phyloP scores from a whole-genome alignment of 53 echinoderm and acorn worm genomes.

The Antedon mediterranea region DNA sequence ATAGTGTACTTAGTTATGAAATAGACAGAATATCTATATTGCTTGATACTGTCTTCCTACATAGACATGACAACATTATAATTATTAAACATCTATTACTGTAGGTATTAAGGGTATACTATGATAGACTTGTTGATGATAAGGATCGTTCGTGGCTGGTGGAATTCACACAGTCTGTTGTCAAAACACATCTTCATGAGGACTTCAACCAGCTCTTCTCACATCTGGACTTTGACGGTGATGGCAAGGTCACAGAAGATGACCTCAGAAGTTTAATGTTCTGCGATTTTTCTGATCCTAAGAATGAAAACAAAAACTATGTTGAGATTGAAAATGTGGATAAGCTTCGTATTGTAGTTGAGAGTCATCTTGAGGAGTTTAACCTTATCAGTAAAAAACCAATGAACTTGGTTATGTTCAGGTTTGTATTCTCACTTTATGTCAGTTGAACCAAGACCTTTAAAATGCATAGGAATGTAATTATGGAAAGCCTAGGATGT shows the following conservation, averaged over 20 bases:
- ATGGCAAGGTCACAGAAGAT: constrained; percentile 75
- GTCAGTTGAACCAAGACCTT: no score
- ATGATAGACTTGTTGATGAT: constrained; percentile 82
- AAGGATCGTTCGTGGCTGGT: constrained; percentile 72
- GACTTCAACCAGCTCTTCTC: constrained; percentile 70
- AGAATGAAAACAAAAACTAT: constrained; percentile 97
- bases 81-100: not conserved
- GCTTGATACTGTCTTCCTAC: no score
- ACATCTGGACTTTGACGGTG: constrained; percentile 62
- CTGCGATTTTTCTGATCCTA: constrained; percentile 95
- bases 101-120: constrained; percentile 91
- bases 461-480: no score
- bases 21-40: no score
- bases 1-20: no score
- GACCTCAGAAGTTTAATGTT: constrained; percentile 88
- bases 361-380: constrained; percentile 90
- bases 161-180: constrained; percentile 48
- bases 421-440: constrained; percentile 31
- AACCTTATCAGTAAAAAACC: constrained; percentile 95
- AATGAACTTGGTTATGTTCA: constrained; percentile 96
- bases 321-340: constrained; percentile 69
- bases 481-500: no score
- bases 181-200: constrained; percentile 54
- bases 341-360: constrained; percentile 63
- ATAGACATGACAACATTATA: no score